Percentiles rank a stretch among this genome's conserved stretches.
These are phyloP conservation scores for Salticus scenicus DNA, from an alignment of 2,888 invertebrate species.

Conservation along the genomic window DNA sequence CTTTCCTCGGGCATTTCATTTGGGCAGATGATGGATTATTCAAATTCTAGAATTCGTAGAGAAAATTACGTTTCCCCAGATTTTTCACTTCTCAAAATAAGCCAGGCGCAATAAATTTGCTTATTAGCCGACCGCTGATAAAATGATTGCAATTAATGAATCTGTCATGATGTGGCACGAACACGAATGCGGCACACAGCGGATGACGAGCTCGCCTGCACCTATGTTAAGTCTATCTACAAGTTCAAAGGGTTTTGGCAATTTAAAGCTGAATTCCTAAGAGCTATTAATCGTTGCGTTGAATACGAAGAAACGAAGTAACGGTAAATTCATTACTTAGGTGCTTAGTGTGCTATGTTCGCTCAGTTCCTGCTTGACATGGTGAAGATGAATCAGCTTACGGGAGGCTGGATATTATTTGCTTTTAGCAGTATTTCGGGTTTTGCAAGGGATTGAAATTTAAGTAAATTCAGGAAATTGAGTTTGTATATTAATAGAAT, in stretches of 20 bases:
- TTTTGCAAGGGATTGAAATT: no score
- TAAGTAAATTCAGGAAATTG: no score
- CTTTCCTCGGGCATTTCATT: background rate
- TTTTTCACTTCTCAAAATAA: constrained; percentile 39
- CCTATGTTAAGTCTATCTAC: background rate
- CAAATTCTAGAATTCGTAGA: constrained; percentile 28
- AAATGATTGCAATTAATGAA: constrained; percentile 63
- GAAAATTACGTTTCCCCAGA: constrained; percentile 47
- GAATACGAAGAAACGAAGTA: background rate
- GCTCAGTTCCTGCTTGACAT: background rate
- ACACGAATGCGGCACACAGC: background rate
- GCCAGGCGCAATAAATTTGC: constrained; percentile 43
- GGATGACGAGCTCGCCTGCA: background rate
- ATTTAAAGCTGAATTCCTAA: constrained; percentile 2
- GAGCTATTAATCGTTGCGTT: background rate
- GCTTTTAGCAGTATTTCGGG: no score
- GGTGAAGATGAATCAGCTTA: background rate
- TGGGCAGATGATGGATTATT: background rate
- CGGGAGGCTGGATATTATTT: no score
- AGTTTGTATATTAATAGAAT: no score
- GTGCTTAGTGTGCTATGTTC: background rate
- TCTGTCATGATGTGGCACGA: constrained; percentile 2
- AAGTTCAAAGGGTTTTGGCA: background rate
- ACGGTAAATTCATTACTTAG: constrained; percentile 1
- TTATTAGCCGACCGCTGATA: constrained; percentile 49